Evolutionary conservation across 2,888 invertebrate species (phyloP).

Genomic region (Nymphalis urticae): DNA sequence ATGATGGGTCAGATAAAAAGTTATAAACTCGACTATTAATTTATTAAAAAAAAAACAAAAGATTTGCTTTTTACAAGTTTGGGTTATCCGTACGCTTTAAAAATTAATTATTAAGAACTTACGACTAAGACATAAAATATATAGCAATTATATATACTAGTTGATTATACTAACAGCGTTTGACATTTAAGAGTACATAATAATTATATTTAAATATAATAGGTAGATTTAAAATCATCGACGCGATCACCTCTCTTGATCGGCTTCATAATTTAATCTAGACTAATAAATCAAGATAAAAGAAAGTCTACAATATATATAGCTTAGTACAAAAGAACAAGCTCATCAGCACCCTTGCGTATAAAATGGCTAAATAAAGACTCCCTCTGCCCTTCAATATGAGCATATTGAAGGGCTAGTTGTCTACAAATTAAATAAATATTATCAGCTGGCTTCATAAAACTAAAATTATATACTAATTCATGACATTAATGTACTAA

Average conservation of each 20-base stretch:
- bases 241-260: background rate
- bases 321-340: constrained; percentile 4
- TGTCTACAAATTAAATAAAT: constrained; percentile 22
- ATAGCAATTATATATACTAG: background rate
- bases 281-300: constrained; percentile 6
- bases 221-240: background rate
- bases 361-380: constrained; percentile 23
- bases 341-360: constrained; percentile 13
- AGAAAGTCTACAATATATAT: constrained; percentile 6
- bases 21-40: too few species aligned
- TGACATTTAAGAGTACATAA: background rate
- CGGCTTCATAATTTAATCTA: background rate
- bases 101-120: too few species aligned
- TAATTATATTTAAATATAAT: background rate
- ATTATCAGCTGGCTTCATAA: background rate
- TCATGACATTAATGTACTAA: too few species aligned
- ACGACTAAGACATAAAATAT: too few species aligned
- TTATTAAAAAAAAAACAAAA: too few species aligned
- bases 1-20: too few species aligned
- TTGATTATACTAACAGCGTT: background rate
- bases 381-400: constrained; percentile 12
- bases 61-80: too few species aligned
- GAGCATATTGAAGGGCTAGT: too few species aligned
- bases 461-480: too few species aligned
- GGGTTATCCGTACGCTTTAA: too few species aligned